Evolutionary conservation across 2,888 invertebrate species (phyloP).

Genomic region (Dasysyrphus albostriatus): DNA sequence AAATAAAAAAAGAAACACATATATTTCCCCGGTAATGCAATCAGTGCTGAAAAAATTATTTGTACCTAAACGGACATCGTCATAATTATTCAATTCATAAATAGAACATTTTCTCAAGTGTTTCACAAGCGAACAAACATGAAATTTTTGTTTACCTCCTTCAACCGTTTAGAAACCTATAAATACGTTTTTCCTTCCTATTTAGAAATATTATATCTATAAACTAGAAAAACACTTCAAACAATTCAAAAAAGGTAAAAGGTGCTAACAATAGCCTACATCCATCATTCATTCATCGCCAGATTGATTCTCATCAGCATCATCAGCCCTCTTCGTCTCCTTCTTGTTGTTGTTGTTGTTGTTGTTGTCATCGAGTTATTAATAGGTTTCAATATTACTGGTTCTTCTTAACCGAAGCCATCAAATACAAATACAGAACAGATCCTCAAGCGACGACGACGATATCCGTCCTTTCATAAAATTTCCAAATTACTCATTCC

Average conservation of each 20-base stretch:
- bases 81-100: neutral
- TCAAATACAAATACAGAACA: neutral
- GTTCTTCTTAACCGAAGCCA: neutral
- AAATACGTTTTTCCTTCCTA: neutral
- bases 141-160: constrained; percentile 12
- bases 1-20: too few relatives aligned
- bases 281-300: constrained; percentile 18
- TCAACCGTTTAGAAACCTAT: neutral
- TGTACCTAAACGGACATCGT: neutral
- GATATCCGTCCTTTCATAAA: constrained; percentile 18
- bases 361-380: constrained; percentile 16
- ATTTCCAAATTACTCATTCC: constrained; percentile 15
- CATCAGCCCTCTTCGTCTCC: neutral
- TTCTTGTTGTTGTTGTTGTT: neutral
- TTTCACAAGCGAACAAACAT: constrained; percentile 11
- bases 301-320: neutral
- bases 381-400: constrained; percentile 24
- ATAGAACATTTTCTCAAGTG: constrained; percentile 17
- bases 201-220: neutral
- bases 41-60: neutral
- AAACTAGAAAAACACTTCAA: constrained; percentile 15
- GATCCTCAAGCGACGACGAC: neutral
- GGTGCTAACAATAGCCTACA: constrained; percentile 21
- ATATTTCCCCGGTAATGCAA: neutral
- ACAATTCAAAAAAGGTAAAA: constrained; percentile 16